Percentiles rank a stretch among this genome's conserved stretches.
phyloP scores from a whole-genome alignment of 2,888 invertebrate species.

The Panopea generosa region DNA sequence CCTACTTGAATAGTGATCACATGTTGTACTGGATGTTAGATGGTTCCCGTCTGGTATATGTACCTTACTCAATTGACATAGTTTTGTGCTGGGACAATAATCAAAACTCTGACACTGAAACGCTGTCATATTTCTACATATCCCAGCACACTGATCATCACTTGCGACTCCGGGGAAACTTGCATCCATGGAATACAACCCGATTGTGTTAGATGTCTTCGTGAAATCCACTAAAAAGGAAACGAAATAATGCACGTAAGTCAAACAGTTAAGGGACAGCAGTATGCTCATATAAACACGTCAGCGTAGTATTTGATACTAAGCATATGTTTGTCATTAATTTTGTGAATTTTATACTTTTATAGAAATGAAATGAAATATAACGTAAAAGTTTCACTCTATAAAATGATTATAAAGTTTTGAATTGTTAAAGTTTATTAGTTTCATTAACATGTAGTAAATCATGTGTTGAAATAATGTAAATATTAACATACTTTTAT shows the following conservation, averaged over 20 bases:
- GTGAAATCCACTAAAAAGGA: conserved; percentile 66
- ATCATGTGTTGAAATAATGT: no score
- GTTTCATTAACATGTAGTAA: no score
- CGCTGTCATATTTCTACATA: conserved; percentile 59
- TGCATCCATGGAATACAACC: conserved; percentile 55
- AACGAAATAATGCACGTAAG: background rate
- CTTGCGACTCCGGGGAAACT: conserved; percentile 40
- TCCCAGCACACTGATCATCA: conserved; percentile 66
- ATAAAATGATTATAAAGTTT: conserved; percentile 1
- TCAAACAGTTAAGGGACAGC: no score
- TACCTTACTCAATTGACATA: conserved; percentile 66
- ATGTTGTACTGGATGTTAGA: conserved; percentile 32
- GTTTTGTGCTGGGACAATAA: conserved; percentile 62
- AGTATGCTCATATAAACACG: no score
- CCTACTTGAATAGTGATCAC: conserved; percentile 69
- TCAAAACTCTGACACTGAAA: conserved; percentile 76
- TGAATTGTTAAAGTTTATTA: no score
- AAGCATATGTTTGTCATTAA: no score
- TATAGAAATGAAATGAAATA: background rate
- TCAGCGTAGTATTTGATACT: no score
- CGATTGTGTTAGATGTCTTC: conserved; percentile 40
- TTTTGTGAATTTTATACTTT: background rate
- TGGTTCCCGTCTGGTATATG: conserved; percentile 58
- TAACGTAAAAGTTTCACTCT: conserved; percentile 14
- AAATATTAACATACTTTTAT: no score